Evolutionary conservation across 2,797 vertebrate genomes (phyloP), one percentile per base, ranked within the genome.

Genomic region (Phrynocephalus vlangalii): DNA sequence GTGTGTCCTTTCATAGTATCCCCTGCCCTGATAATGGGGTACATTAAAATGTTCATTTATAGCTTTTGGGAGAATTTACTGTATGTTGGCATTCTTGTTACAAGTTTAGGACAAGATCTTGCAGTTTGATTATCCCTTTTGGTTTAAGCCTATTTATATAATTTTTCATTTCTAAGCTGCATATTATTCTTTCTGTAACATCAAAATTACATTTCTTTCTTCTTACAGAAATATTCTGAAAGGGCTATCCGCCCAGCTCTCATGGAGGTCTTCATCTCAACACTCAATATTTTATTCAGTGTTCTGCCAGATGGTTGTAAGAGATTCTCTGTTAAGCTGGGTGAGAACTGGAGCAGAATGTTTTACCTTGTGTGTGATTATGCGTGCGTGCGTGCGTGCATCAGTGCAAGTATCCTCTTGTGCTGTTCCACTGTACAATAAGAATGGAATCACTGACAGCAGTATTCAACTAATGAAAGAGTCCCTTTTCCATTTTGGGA

Each of bases 311-410:
- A 95, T 70, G 95, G 97, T 94, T 97, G 94, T 96, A 96, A 97
- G 50, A 96, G 94, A 83, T 98, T 99, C 94, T 97, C 98, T 89
- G 95, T 92, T 86, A 99, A 99, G 91, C 97, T 99, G 5, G 98
- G 99, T 99, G 96, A 95, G 38, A 24, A 10, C 72, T 70, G 63
- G 48, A 60, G n/a, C 68, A 79, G 38, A 72, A 0, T 80, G 38
- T 44, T 44, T 44, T 44, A 44, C 38, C 38, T 44, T 44, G 38
- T 44, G 38, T 44, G 38, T 44, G 38, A 44, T 44, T 44, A 5
- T 44, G 38, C 38, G 38, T 5, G 38, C 3, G 38, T 44, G 38
- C 38, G 38, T 44, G 38, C 38, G 38, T 44, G 38, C 38, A 44
- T 44, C 22, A 63, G 15, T 63, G 60, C 60, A 15, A 63, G 18